Evolutionary conservation across 2,797 vertebrate genomes (phyloP).

Genomic region (Lycodopsis pacificus): DNA sequence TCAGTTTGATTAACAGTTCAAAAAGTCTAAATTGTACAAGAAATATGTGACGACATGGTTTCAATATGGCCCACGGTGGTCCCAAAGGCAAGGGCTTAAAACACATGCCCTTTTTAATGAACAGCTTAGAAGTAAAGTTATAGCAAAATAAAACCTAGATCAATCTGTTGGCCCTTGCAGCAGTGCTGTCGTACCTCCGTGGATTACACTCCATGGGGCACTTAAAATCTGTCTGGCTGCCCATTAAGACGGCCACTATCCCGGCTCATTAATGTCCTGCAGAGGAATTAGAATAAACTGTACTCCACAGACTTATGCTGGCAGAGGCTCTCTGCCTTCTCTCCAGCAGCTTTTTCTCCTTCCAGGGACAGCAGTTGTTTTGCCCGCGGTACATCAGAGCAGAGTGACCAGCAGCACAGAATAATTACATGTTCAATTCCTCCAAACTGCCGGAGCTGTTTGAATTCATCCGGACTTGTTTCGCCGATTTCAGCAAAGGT

Average conservation of each 20-base stretch:
- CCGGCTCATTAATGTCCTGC: slow-evolving; percentile 77
- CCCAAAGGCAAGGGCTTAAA: slow-evolving; percentile 42
- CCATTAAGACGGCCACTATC: slow-evolving; percentile 74
- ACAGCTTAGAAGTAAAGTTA: slow-evolving; percentile 63
- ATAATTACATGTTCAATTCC: slow-evolving; percentile 67
- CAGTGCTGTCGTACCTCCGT: slow-evolving; percentile 68
- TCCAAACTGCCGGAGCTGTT: slow-evolving; percentile 48
- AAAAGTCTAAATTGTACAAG: slow-evolving; percentile 23
- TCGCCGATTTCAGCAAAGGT: slow-evolving; percentile 54
- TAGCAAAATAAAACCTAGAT: slow-evolving; percentile 63
- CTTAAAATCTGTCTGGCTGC: slow-evolving; percentile 79
- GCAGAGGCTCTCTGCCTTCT: slow-evolving; percentile 47
- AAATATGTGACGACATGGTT: slow-evolving; percentile 13
- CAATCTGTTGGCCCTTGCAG: slow-evolving; percentile 73
- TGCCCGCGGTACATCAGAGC: slow-evolving; percentile 65
- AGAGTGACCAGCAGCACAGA: slow-evolving; percentile 59
- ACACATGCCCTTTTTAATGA: slow-evolving; percentile 66
- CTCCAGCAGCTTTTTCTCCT: slow-evolving; percentile 69
- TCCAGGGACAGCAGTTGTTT: slow-evolving; percentile 75
- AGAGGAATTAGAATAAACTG: slow-evolving; percentile 74
- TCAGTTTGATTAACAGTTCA: neutral
- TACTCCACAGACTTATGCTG: slow-evolving; percentile 50
- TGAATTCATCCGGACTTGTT: slow-evolving; percentile 50
- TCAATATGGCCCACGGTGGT: slow-evolving; percentile 21
- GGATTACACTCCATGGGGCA: slow-evolving; percentile 76